Evolutionary conservation across 1,140 invertebrate genomes (phyloP).

Genomic region (Heliconius hermathena): DNA sequence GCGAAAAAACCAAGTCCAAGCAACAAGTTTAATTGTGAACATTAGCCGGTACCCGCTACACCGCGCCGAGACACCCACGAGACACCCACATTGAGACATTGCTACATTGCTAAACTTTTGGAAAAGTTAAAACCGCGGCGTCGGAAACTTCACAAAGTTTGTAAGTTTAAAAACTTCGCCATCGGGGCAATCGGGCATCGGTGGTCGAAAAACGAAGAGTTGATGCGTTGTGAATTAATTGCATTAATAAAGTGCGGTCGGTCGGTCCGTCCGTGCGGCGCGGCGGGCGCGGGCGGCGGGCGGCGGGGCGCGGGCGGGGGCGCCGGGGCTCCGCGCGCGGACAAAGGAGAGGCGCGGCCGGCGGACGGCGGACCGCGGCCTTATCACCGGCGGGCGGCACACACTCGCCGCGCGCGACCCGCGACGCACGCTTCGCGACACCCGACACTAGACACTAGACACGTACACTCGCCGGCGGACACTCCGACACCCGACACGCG

Average conservation of each 20-base stretch:
- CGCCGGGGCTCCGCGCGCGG: constrained; percentile 54
- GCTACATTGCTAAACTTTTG: background rate
- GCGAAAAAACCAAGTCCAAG: constrained; percentile 20
- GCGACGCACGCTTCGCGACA: constrained; percentile 59
- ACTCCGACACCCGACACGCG: background rate
- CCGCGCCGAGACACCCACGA: constrained; percentile 45
- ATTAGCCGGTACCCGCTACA: constrained; percentile 51
- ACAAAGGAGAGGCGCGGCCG: constrained; percentile 75
- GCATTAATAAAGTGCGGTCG: constrained; percentile 74
- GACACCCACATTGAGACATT: background rate
- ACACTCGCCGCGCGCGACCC: constrained; percentile 68
- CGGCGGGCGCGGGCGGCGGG: constrained; percentile 39
- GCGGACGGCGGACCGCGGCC: constrained; percentile 57
- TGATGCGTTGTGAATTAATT: constrained; percentile 75
- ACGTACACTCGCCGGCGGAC: constrained; percentile 33
- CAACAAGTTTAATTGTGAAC: constrained; percentile 43
- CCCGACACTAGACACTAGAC: constrained; percentile 21
- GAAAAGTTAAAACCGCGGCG: constrained; percentile 24
- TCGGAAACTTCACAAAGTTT: background rate
- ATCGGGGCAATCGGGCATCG: background rate
- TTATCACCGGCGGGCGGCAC: constrained; percentile 70
- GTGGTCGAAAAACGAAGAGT: constrained; percentile 47
- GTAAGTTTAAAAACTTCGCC: constrained; percentile 15
- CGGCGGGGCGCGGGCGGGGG: constrained; percentile 40
- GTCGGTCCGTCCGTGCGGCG: constrained; percentile 55